phyloP scores from a whole-genome alignment of 2,113 vertebrate species.

The Melanocharis versteri region DNA sequence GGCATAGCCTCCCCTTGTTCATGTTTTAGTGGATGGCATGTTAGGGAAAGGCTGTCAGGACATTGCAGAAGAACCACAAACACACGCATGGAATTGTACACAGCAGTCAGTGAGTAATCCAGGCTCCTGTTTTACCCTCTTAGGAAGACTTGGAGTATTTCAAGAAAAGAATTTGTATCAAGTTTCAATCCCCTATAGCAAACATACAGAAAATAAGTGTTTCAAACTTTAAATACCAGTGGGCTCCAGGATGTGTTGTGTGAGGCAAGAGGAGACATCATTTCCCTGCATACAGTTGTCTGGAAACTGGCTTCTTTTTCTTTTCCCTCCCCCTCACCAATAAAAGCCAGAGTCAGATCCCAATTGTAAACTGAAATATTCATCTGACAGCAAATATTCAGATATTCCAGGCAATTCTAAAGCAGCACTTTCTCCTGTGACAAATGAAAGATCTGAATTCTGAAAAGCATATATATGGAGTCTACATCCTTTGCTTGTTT shows the following conservation, averaged over 20 bases:
- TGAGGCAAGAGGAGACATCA: neutral
- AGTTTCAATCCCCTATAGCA: neutral
- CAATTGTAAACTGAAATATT: neutral
- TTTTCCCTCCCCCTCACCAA: neutral
- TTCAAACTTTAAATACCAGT: neutral
- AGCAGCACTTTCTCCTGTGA: neutral
- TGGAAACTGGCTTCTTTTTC: neutral
- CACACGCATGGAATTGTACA: neutral
- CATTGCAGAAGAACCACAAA: neutral
- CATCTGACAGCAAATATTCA: neutral
- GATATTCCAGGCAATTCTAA: neutral
- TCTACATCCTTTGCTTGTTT: neutral
- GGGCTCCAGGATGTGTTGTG: neutral
- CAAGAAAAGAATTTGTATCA: neutral
- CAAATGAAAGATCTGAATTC: neutral
- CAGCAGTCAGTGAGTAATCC: neutral
- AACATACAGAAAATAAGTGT: neutral
- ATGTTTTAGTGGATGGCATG: neutral
- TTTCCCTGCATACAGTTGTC: neutral
- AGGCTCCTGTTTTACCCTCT: neutral
- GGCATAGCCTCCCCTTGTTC: neutral
- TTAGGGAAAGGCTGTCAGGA: neutral
- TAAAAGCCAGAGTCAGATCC: neutral
- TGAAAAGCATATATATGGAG: neutral
- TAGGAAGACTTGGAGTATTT: neutral